Percentiles rank a stretch among this genome's conserved stretches.
phyloP scores from a whole-genome alignment of 2,113 vertebrate genomes.

The Indicator indicator region DNA sequence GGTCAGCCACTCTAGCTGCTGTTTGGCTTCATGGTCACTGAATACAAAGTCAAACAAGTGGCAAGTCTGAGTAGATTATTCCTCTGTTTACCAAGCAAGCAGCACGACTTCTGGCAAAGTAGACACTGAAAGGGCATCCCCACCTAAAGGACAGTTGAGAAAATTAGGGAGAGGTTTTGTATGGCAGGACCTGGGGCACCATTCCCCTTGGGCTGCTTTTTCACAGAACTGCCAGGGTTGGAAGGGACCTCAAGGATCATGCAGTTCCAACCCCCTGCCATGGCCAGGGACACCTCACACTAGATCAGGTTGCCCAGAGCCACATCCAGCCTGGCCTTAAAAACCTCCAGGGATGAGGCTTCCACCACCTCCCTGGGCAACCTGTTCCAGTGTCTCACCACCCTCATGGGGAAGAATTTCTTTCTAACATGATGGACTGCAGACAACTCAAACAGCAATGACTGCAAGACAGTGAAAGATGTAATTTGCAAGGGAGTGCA shows the following conservation, averaged over 20 bases:
- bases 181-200: background rate
- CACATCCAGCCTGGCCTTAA: too few relatives aligned
- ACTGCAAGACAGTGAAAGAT: background rate
- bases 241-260: too few relatives aligned
- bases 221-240: too few relatives aligned
- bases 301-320: too few relatives aligned
- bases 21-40: slow-evolving; percentile 31
- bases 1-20: slow-evolving; percentile 42
- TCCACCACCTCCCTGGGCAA: too few relatives aligned
- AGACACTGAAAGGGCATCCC: slow-evolving; percentile 8
- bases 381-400: too few relatives aligned
- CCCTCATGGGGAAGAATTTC: too few relatives aligned
- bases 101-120: slow-evolving; percentile 19
- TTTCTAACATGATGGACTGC: background rate
- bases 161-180: background rate
- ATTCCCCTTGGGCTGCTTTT: background rate
- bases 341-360: too few relatives aligned
- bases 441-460: background rate
- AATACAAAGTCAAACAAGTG: slow-evolving; percentile 56
- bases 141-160: background rate
- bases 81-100: slow-evolving; percentile 50
- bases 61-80: background rate
- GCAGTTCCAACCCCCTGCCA: too few relatives aligned
- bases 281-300: too few relatives aligned
- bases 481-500: background rate